phyloP scores from a whole-genome alignment of 2,888 invertebrate genomes.

The Papilio elwesi region DNA sequence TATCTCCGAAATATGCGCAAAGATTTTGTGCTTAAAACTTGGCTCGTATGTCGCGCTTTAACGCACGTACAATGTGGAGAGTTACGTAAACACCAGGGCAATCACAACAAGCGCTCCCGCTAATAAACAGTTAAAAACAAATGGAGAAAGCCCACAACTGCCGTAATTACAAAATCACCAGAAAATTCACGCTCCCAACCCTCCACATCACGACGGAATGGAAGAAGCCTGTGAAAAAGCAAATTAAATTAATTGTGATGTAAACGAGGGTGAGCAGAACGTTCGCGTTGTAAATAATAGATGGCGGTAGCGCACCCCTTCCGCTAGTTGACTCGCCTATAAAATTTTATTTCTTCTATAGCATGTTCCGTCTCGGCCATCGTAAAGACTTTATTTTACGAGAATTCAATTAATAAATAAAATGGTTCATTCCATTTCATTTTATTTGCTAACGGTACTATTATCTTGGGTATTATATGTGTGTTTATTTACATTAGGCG shows the following conservation, averaged over 20 bases:
- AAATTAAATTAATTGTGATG: slow-evolving; percentile 83
- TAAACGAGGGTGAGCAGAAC: slow-evolving; percentile 77
- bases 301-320: slow-evolving; percentile 69
- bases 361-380: slow-evolving; percentile 29
- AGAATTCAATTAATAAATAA: slow-evolving; percentile 47
- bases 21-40: slow-evolving; percentile 23
- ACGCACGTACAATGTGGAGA: slow-evolving; percentile 49
- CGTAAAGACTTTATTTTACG: slow-evolving; percentile 45
- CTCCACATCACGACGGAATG: slow-evolving; percentile 77
- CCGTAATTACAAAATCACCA: slow-evolving; percentile 82
- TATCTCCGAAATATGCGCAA: slow-evolving; percentile 1
- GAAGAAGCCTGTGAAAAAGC: slow-evolving; percentile 82
- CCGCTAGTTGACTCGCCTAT: slow-evolving; percentile 44
- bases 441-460: slow-evolving; percentile 35
- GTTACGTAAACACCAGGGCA: slow-evolving; percentile 60
- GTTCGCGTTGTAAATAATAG: slow-evolving; percentile 74
- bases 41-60: slow-evolving; percentile 21
- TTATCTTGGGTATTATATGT: slow-evolving; percentile 32
- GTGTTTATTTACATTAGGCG: slow-evolving; percentile 35
- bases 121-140: slow-evolving; percentile 79
- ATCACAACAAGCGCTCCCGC: slow-evolving; percentile 62
- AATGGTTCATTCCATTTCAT: slow-evolving; percentile 42
- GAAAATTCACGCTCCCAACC: slow-evolving; percentile 79
- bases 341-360: slow-evolving; percentile 44
- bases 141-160: slow-evolving; percentile 77